Conservation (phyloP, 1,140 invertebrate genomes). For the Pantala flavescens region DNA sequence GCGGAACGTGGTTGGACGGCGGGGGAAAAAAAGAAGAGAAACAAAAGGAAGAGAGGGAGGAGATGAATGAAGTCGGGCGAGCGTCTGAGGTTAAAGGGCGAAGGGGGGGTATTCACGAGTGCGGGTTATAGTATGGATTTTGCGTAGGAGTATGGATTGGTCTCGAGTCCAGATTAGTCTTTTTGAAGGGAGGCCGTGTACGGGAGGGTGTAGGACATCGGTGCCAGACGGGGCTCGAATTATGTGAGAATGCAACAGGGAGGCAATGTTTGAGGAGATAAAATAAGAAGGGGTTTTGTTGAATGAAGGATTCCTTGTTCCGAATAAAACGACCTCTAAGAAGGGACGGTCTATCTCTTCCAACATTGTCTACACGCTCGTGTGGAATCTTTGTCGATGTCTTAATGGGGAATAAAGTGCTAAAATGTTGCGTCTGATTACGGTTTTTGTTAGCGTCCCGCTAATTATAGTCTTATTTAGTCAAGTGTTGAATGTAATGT, state of each 20-base stretch:
- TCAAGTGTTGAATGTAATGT: too few species aligned
- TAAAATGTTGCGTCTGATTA: too few species aligned
- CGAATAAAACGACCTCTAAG: too few species aligned
- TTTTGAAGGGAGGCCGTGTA: neutral
- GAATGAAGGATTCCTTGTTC: too few species aligned
- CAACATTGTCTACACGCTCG: too few species aligned
- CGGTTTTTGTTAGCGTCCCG: too few species aligned
- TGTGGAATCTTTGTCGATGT: too few species aligned
- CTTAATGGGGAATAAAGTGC: too few species aligned
- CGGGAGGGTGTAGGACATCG: neutral
- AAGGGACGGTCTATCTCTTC: too few species aligned
- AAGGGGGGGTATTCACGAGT: neutral
- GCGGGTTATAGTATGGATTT: neutral
- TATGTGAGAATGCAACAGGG: neutral
- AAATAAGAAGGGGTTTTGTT: too few species aligned
- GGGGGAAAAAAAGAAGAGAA: neutral
- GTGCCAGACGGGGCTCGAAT: neutral
- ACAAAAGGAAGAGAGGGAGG: neutral
- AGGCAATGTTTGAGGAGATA: neutral
- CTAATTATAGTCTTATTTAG: too few species aligned
- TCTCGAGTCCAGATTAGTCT: neutral
- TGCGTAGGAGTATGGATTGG: neutral
- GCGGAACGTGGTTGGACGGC: too few species aligned
- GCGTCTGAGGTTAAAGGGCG: neutral
- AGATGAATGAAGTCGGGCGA: constrained; percentile 2